A percentile compares a stretch with the other conserved stretches of the same genome.
These are phyloP conservation scores for Leucophenga montana DNA, from an alignment of 2,888 invertebrate species.

Conservation along the genomic window DNA sequence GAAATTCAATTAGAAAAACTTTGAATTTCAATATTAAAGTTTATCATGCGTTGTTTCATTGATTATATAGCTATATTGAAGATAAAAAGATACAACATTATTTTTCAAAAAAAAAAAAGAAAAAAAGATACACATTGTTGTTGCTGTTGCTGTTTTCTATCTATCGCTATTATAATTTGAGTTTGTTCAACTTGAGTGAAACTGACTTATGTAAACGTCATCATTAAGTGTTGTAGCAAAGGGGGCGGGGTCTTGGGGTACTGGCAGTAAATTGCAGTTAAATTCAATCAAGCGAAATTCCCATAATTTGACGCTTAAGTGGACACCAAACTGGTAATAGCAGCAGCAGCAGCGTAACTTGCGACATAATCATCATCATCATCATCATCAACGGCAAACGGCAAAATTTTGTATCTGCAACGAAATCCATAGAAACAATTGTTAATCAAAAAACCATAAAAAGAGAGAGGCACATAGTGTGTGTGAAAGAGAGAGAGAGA, in stretches of 20 bases:
- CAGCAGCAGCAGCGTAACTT: constrained; percentile 44
- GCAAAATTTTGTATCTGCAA: background rate
- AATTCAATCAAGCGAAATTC: constrained; percentile 68
- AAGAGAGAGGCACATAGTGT: too few species aligned
- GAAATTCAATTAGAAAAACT: too few species aligned
- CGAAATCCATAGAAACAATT: constrained; percentile 60
- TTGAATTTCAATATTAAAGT: too few species aligned
- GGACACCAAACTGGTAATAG: constrained; percentile 55
- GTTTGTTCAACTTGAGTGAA: constrained; percentile 33
- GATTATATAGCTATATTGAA: background rate
- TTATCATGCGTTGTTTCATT: background rate
- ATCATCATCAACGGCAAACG: constrained; percentile 23
- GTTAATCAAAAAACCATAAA: constrained; percentile 53
- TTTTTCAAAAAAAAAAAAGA: background rate
- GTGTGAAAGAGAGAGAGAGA: too few species aligned
- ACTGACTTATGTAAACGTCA: constrained; percentile 54
- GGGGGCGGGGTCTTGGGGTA: background rate
- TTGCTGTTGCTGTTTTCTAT: background rate
- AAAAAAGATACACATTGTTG: background rate
- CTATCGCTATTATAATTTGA: constrained; percentile 4
- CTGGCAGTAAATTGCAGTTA: constrained; percentile 28
- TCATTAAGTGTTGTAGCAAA: constrained; percentile 36
- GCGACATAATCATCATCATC: constrained; percentile 60
- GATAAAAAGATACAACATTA: background rate
- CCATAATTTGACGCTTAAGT: constrained; percentile 67